phyloP scores from a whole-genome alignment of 2,888 invertebrate genomes.

The Apomyelois bistriatella region DNA sequence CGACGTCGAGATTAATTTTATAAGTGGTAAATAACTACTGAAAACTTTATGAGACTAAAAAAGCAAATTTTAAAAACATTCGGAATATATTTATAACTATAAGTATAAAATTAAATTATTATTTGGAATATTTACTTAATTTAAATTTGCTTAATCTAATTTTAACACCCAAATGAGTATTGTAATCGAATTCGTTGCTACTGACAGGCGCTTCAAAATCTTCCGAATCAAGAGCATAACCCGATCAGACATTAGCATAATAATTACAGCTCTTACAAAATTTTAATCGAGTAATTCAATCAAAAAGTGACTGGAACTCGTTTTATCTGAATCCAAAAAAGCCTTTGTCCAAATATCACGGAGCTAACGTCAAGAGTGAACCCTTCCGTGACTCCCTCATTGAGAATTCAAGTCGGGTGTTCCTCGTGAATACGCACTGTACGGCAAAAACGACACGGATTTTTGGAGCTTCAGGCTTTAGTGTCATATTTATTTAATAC shows the following conservation, averaged over 20 bases:
- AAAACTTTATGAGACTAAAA: too few species aligned
- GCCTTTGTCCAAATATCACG: conserved; percentile 70
- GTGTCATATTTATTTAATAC: too few species aligned
- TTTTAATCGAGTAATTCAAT: conserved; percentile 64
- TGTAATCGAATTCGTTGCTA: neutral
- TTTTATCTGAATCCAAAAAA: conserved; percentile 49
- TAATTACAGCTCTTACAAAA: conserved; percentile 33
- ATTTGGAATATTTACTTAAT: too few species aligned
- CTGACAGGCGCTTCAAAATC: conserved; percentile 1
- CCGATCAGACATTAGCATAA: conserved; percentile 22
- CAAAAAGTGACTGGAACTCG: conserved; percentile 39
- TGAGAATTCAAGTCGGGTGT: conserved; percentile 56
- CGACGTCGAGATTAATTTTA: too few species aligned
- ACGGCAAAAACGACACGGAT: conserved; percentile 24
- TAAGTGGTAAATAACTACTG: too few species aligned
- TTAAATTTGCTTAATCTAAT: too few species aligned
- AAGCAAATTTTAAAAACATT: too few species aligned
- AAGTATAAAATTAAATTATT: too few species aligned
- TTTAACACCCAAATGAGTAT: neutral
- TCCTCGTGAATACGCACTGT: conserved; percentile 34
- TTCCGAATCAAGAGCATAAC: neutral
- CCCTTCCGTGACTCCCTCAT: conserved; percentile 67
- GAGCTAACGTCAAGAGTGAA: conserved; percentile 45
- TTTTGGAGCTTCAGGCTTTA: too few species aligned
- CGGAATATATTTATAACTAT: too few species aligned